phyloP scores from a whole-genome alignment of 2,888 invertebrate genomes.

The Anticlea derivata region DNA sequence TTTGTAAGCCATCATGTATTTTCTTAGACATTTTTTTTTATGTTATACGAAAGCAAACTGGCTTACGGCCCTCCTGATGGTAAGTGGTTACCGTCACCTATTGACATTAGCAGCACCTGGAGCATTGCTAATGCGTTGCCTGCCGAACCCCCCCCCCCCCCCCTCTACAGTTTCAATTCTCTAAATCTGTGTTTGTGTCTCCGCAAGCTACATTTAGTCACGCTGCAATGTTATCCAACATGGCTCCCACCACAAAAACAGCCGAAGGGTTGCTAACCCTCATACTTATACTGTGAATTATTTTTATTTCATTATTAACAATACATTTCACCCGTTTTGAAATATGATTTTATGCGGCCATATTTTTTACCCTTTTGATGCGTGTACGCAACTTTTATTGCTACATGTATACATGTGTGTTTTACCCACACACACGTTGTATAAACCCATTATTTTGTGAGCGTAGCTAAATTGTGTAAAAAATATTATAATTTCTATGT shows the following conservation, averaged over 20 bases:
- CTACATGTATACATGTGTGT: constrained; percentile 24
- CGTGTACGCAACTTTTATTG: constrained; percentile 44
- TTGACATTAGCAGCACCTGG: no score
- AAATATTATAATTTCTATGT: constrained; percentile 45
- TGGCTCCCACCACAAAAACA: constrained; percentile 53
- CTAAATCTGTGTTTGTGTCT: not conserved
- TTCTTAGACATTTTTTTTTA: no score
- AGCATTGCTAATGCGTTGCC: no score
- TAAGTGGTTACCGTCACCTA: no score
- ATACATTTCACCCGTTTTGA: constrained; percentile 81
- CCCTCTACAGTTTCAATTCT: not conserved
- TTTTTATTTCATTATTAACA: constrained; percentile 80
- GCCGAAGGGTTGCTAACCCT: constrained; percentile 49
- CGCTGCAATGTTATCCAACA: constrained; percentile 75
- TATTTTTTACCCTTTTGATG: constrained; percentile 60
- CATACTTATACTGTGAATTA: constrained; percentile 61
- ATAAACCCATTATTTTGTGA: constrained; percentile 38
- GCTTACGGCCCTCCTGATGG: no score
- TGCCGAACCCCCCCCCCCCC: no score
- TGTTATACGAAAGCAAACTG: no score
- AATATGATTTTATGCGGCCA: constrained; percentile 82
- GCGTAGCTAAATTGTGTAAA: constrained; percentile 61
- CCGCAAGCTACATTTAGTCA: constrained; percentile 53
- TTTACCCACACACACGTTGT: constrained; percentile 28
- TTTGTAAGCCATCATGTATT: no score